phyloP scores from a whole-genome alignment of 2,797 vertebrate species.

The Taenioides sp. region DNA sequence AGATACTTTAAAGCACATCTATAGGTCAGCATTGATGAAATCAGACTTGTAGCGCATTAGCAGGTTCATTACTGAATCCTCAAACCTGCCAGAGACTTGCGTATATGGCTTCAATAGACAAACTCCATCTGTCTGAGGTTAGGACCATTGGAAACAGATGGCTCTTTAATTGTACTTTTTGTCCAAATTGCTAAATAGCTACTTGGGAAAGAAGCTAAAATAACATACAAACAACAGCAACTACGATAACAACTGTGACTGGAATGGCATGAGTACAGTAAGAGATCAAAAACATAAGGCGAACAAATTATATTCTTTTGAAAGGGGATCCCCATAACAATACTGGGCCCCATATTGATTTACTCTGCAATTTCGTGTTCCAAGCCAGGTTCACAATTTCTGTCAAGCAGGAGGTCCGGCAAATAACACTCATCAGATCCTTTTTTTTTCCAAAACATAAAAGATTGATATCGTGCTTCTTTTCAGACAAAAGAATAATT shows the following conservation, averaged over 20 bases:
- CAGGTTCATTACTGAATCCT: slow-evolving; percentile 73
- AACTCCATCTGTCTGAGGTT: slow-evolving; percentile 90
- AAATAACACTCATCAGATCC: slow-evolving; percentile 75
- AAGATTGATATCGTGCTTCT: slow-evolving; percentile 82
- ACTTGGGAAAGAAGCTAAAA: slow-evolving; percentile 98
- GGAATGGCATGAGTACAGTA: slow-evolving; percentile 87
- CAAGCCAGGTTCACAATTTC: slow-evolving; percentile 78
- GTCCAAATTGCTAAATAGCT: slow-evolving; percentile 99
- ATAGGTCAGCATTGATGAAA: slow-evolving; percentile 65
- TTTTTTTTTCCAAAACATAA: slow-evolving; percentile 73
- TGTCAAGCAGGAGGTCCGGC: slow-evolving; percentile 77
- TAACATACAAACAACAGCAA: slow-evolving; percentile 99
- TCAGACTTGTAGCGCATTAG: slow-evolving; percentile 67
- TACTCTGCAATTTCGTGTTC: slow-evolving; percentile 87
- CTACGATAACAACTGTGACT: slow-evolving; percentile 95
- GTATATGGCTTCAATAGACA: slow-evolving; percentile 89
- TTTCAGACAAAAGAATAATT: slow-evolving; percentile 73
- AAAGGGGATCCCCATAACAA: slow-evolving; percentile 85
- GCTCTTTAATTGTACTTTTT: slow-evolving; percentile 95
- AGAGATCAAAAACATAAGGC: slow-evolving; percentile 88
- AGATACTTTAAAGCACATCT: slow-evolving; percentile 40
- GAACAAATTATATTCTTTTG: slow-evolving; percentile 88
- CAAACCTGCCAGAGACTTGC: slow-evolving; percentile 86
- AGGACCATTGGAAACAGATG: slow-evolving; percentile 97
- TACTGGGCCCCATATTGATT: slow-evolving; percentile 84